Percentiles rank a stretch among this genome's conserved stretches.
phyloP scores from a whole-genome alignment of 35 echinoderm and acorn worm genomes.

The Holothuria glaberrima region DNA sequence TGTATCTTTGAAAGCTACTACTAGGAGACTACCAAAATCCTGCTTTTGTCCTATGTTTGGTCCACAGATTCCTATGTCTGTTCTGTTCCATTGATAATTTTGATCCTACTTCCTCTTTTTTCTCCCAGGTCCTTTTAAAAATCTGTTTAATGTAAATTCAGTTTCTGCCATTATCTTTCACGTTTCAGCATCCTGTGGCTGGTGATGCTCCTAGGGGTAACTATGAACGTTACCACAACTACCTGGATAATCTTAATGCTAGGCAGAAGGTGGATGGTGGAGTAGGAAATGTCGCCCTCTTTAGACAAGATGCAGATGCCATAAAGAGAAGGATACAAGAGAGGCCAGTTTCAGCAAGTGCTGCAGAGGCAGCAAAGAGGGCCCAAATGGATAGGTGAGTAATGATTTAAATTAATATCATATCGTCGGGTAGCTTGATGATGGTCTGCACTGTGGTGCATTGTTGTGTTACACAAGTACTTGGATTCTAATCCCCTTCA shows the following conservation, averaged over 20 bases:
- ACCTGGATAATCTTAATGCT: conserved; percentile 77
- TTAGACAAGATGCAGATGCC: conserved; percentile 48
- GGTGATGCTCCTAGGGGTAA: conserved; percentile 71
- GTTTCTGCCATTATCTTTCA: neutral
- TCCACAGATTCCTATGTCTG: too few species aligned
- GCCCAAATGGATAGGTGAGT: conserved; percentile 73
- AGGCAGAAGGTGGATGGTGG: conserved; percentile 53
- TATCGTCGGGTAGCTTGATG: too few species aligned
- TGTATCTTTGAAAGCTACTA: too few species aligned
- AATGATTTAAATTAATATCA: neutral
- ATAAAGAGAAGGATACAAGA: conserved; percentile 65
- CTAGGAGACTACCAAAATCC: too few species aligned
- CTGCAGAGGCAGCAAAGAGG: conserved; percentile 86
- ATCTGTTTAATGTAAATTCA: neutral
- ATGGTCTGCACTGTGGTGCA: too few species aligned
- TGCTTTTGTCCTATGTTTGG: too few species aligned
- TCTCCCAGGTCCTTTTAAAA: too few species aligned
- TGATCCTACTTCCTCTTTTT: too few species aligned
- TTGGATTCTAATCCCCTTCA: too few species aligned
- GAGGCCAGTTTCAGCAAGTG: conserved; percentile 95
- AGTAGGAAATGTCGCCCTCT: conserved; percentile 68
- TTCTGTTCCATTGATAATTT: too few species aligned
- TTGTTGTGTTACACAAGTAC: too few species aligned
- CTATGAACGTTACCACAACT: conserved; percentile 94
- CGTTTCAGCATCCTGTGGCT: neutral